Evolutionary conservation across 2,113 vertebrate genomes (phyloP), one percentile per base, ranked within the genome.

Genomic region (Rhinichthys klamathensis): DNA sequence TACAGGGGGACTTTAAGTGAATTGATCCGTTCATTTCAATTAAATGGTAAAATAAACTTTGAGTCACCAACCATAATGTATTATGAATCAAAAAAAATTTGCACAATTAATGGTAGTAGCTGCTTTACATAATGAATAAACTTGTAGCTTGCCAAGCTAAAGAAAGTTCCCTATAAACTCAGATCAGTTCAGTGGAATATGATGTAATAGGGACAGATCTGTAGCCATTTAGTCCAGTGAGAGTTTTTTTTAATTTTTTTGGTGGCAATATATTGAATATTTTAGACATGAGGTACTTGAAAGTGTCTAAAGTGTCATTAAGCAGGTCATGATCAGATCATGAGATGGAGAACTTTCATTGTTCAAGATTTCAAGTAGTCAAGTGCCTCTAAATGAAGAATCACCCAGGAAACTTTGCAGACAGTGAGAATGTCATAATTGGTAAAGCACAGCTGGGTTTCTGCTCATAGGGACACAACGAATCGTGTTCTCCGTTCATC

Each of bases 311-410:
- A 21, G 54, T 56, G 18, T 56, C 6, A 6, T 56, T 21, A 56
- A 56, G 18, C 54, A 23, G n/a, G 25, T 21, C 15, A 76, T 27
- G 12, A 76, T 21, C 46, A 6, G 27, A 51, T 27, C 3, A 54
- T 27, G n/a, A 25, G 11, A 75, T 46, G n/a, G 25, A 18, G 72
- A 75, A 10, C 25, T 30, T 54, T 4, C 25, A 54, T 76, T 49
- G 18, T 32, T 51, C n/a, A 54, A 30, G 16, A 6, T 18, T 18
- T 76, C 16, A 54, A 54, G 46, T 76, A 76, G 46, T 46, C 70
- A 46, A 16, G n/a, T 76, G 27, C 27, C 74, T 56, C 46, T 32
- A 54, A 76, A 54, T 76, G 27, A 76, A 76, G 74, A 76, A 76
- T 76, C 8, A 51, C 74, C 49, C 51, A 61, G 56, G 32, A 61